A percentile compares a stretch with the other conserved stretches of the same genome.
phyloP scores from a whole-genome alignment of 1,140 invertebrate species.

The Hyphantria cunea region DNA sequence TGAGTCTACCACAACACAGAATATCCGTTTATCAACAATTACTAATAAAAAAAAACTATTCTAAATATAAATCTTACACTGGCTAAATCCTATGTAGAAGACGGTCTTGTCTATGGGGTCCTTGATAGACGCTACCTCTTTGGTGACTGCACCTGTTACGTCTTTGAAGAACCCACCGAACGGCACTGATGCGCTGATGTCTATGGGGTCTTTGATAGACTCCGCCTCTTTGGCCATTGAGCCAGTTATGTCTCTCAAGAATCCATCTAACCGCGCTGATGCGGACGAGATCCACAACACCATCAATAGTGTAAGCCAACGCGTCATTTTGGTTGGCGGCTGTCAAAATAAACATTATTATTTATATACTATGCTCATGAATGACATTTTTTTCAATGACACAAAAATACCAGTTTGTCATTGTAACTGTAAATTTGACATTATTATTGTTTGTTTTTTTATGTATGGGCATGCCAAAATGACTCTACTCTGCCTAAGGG shows the following conservation, averaged over 20 bases:
- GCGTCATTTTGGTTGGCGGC: not conserved
- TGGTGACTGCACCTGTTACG: conserved; percentile 36
- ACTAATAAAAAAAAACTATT: too few species aligned
- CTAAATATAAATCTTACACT: conserved; percentile 64
- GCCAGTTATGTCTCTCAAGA: conserved; percentile 25
- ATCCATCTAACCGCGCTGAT: not conserved
- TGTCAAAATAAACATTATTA: too few species aligned
- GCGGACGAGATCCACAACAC: not conserved
- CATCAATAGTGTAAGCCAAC: not conserved
- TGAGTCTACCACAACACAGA: too few species aligned
- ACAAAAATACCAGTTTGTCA: too few species aligned
- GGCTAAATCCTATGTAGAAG: conserved; percentile 48
- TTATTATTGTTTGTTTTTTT: too few species aligned
- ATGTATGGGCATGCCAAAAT: too few species aligned
- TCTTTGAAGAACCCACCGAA: conserved; percentile 18
- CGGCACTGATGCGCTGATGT: conserved; percentile 24
- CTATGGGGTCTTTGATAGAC: conserved; percentile 56
- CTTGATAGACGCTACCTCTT: conserved; percentile 52
- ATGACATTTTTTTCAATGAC: too few species aligned
- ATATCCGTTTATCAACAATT: too few species aligned
- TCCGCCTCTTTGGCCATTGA: conserved; percentile 49
- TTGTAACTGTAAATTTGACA: too few species aligned
- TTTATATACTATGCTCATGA: too few species aligned
- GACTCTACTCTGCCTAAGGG: too few species aligned
- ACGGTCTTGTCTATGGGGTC: conserved; percentile 57